Conservation (phyloP, 2,113 vertebrate genomes). For the Alaudala cheleensis region DNA sequence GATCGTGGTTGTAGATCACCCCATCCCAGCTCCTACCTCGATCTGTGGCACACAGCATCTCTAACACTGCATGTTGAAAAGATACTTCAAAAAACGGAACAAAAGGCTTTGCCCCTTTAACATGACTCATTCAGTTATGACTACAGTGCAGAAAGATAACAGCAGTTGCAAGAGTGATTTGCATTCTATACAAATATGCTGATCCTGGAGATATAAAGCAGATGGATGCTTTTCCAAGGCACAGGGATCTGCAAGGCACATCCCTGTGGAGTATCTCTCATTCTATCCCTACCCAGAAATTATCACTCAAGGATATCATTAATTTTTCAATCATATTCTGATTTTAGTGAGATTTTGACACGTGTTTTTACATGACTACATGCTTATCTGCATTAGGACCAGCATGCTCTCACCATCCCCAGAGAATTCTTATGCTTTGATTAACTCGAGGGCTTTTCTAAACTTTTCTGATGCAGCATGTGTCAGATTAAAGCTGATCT, state of each 20-base stretch:
- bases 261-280: background rate
- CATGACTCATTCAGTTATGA: slow-evolving; percentile 23
- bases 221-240: slow-evolving; percentile 13
- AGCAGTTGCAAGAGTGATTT: background rate
- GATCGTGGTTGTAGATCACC: background rate
- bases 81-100: slow-evolving; percentile 14
- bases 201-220: slow-evolving; percentile 23
- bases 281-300: background rate
- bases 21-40: background rate
- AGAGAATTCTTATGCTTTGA: background rate
- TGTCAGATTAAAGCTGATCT: background rate
- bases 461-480: background rate
- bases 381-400: background rate
- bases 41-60: background rate
- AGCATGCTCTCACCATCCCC: accelerated
- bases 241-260: background rate
- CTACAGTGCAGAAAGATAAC: slow-evolving; percentile 1
- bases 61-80: background rate
- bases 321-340: background rate
- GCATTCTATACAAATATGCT: slow-evolving; percentile 38
- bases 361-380: background rate
- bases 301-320: background rate
- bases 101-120: slow-evolving; percentile 44
- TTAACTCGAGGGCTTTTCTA: background rate
- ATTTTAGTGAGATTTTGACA: background rate